Evolutionary conservation across 2,888 invertebrate species (phyloP), one percentile per base, ranked within the genome.

Genomic region (Ametastegia equiseti): DNA sequence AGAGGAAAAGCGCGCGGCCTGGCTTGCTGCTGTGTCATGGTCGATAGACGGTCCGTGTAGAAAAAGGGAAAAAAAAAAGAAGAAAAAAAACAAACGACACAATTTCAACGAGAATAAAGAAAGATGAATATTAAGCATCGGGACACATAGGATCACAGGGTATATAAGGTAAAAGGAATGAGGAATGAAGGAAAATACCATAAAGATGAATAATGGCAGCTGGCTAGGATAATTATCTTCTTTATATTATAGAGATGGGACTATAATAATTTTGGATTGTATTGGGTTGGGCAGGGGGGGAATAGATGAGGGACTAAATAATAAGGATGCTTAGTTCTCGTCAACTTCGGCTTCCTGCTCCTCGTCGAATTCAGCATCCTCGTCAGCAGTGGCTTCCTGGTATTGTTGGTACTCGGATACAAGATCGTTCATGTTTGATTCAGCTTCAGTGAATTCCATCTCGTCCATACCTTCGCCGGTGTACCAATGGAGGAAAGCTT

Each of bases 401-500:
- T 98, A 98, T 91, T 98, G 98, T 92, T 98, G 98, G 93, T 98
- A 98, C 92, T 98, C 98, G 0, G 97, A 97, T n/a, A 97, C 97
- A 92, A 97, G 92, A 91, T 97, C 97, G 92, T 97, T 98, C 98
- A 98, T 98, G 95, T 98, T 99, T 91, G 97, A 97, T 93, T 97
- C 95, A 0, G 96, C 98, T 92, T 98, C 98, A 5, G 97, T 98
- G 94, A 98, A 98, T 93, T 98, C 98, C 97, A 98, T 97, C 93
- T 98, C 97, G 92, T 98, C 98, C 98, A 98, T 98, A 87, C 98
- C 98, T 92, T 98, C 98, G 85, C 97, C 98, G 39, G 97, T 98
- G 94, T 98, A 98, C 98, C 98, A 98, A 95, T 98, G 98, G 92
- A 98, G 94, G 95, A 98, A 98, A 92, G 98, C 98, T 93, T 98